A percentile compares a stretch with the other conserved stretches of the same genome.
Conservation (phyloP, 2,888 invertebrate genomes). For the Pollenia amentaria region DNA sequence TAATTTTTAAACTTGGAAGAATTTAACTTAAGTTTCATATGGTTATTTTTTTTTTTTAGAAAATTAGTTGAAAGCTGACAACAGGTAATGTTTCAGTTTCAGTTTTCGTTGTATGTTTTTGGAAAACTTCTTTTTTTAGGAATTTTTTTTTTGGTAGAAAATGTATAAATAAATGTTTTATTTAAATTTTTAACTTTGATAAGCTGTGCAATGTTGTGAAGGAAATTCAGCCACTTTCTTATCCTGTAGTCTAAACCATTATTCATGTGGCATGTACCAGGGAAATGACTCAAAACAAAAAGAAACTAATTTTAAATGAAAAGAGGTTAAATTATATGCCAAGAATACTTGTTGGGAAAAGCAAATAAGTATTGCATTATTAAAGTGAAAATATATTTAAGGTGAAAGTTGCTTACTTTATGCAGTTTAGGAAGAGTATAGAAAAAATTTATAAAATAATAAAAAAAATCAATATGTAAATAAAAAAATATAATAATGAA, state of each 20-base stretch:
- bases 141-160: not conserved
- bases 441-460: no score
- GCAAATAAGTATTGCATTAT: no score
- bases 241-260: constrained; percentile 31
- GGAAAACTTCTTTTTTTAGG: not conserved
- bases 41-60: not conserved
- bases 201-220: constrained; percentile 8
- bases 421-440: no score
- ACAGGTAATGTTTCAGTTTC: constrained; percentile 27
- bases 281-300: not conserved
- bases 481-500: no score
- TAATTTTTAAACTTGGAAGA: constrained; percentile 7
- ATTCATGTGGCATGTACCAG: constrained; percentile 36
- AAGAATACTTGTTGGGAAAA: not conserved
- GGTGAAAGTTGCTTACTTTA: no score
- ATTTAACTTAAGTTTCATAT: not conserved
- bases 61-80: not conserved
- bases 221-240: constrained; percentile 44
- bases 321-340: not conserved
- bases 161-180: constrained; percentile 29
- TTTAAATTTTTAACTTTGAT: constrained; percentile 65
- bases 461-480: no score
- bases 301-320: constrained; percentile 38
- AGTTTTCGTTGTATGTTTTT: constrained; percentile 53
- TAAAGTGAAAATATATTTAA: no score